Conservation (phyloP, 2,113 vertebrate species). For the Calypte anna region DNA sequence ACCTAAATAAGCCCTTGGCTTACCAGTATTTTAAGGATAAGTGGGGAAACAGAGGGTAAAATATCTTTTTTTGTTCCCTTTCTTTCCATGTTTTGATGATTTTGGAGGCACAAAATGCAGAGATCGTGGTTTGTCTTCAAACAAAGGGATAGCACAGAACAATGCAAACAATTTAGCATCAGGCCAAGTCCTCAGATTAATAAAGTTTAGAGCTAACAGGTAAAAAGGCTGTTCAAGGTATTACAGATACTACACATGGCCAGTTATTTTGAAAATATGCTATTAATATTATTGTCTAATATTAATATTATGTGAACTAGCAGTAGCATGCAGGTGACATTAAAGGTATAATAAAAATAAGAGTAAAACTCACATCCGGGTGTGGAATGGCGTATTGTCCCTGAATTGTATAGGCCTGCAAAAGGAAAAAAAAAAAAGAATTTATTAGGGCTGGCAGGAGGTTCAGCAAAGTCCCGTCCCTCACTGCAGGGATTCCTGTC, state of each 20-base stretch:
- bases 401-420: conserved; percentile 98
- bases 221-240: conserved; percentile 67
- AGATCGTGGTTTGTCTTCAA: background rate
- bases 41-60: background rate
- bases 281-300: conserved; percentile 95
- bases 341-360: conserved; percentile 54
- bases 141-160: conserved; percentile 64
- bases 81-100: background rate
- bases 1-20: background rate
- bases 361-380: conserved; percentile 91
- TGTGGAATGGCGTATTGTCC: conserved; percentile 98
- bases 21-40: background rate
- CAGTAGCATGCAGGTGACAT: conserved; percentile 80
- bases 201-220: conserved; percentile 69
- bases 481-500: background rate
- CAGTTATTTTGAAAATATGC: conserved; percentile 47
- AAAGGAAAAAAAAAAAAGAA: conserved; percentile 22
- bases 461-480: background rate
- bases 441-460: background rate
- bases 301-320: conserved; percentile 85
- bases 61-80: background rate
- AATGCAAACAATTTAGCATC: conserved; percentile 66
- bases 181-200: conserved; percentile 82
- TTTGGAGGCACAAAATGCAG: conserved; percentile 68
- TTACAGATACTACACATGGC: conserved; percentile 48